Base-by-base conservation (phyloP, 1,140 invertebrate genomes). In the Brachionus plicatilis region DNA sequence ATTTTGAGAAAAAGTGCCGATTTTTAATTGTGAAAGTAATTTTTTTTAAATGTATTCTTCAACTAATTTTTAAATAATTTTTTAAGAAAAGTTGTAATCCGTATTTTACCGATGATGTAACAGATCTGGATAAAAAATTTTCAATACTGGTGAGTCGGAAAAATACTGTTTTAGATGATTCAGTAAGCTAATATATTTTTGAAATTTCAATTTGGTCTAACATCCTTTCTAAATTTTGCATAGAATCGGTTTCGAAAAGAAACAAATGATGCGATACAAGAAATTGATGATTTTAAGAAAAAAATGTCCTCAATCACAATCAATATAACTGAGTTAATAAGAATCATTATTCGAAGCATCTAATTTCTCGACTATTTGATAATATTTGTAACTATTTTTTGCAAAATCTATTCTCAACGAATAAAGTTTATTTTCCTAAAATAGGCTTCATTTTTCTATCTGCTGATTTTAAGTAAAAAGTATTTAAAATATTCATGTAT, bases 221-320 rank as follows among this genome's bases (percentile, higher is more conserved):
- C 33, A 72, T 47, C 17, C 3, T 72, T 8, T 17, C 6, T 24
- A 20, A 11, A 17, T 45, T 72, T 72, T 41, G 8, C 5, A 8
- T 41, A 72, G 68, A 72, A 72, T 72, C 68, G 68, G 4, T 72
- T 72, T 72, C 29, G 68, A 45, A 72, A 72, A 43, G 68, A 72
- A 11, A 72, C 68, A 43, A 72, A 72, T 20, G 68, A 72, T 43
- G 68, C 68, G 8, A 72, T 72, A 41, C 68, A 72, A 43, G 68
- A 72, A 41, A 72, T 72, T 17, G 68, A 72, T 24, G 68, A 72
- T 43, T 72, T 72, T 72, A 72, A 72, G 68, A 72, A 72, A 72
- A 72, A 72, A 72, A 72, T 72, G 68, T 72, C 68, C 17, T 72
- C 68, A 17, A 72, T 72, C 9, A 72, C 68, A 20, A 72, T 72